These are phyloP conservation scores for Pristionchus pacificus DNA, from an alignment of 1,140 invertebrate genomes.

Conservation along the genomic window DNA sequence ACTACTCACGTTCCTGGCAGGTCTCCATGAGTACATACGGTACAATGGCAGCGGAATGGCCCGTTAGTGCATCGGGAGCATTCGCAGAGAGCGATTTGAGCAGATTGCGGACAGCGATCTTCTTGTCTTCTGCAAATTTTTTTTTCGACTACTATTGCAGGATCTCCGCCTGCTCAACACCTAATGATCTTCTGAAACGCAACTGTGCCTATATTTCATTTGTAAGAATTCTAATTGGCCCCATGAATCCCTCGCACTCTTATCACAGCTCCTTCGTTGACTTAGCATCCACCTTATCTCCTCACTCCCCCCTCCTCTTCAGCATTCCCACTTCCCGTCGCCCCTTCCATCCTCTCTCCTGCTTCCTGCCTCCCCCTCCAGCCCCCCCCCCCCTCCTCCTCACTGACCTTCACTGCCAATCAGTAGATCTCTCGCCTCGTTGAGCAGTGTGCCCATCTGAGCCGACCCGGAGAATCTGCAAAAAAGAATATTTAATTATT, in stretches of 20 bases:
- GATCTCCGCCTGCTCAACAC: not conserved
- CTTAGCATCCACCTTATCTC: not conserved
- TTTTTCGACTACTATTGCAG: not conserved
- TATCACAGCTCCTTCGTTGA: not conserved
- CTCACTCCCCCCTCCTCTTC: too few relatives aligned
- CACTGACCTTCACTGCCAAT: not conserved
- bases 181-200: not conserved
- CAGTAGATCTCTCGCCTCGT: not conserved
- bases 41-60: slow-evolving; percentile 72
- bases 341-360: too few relatives aligned
- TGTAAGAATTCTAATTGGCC: not conserved
- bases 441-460: not conserved
- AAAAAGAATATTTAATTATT: too few relatives aligned
- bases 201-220: not conserved
- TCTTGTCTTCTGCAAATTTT: slow-evolving; percentile 65
- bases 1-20: slow-evolving; percentile 71
- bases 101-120: slow-evolving; percentile 72
- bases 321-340: too few relatives aligned
- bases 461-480: not conserved
- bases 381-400: too few relatives aligned
- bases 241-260: not conserved
- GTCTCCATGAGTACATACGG: slow-evolving; percentile 82
- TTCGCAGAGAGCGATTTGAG: slow-evolving; percentile 77
- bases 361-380: too few relatives aligned
- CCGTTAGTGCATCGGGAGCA: slow-evolving; percentile 76